Percentiles rank a stretch among this genome's conserved stretches.
These are phyloP conservation scores for Ondatra zibethicus DNA, from an alignment of 2,113 vertebrate genomes.

Conservation along the genomic window DNA sequence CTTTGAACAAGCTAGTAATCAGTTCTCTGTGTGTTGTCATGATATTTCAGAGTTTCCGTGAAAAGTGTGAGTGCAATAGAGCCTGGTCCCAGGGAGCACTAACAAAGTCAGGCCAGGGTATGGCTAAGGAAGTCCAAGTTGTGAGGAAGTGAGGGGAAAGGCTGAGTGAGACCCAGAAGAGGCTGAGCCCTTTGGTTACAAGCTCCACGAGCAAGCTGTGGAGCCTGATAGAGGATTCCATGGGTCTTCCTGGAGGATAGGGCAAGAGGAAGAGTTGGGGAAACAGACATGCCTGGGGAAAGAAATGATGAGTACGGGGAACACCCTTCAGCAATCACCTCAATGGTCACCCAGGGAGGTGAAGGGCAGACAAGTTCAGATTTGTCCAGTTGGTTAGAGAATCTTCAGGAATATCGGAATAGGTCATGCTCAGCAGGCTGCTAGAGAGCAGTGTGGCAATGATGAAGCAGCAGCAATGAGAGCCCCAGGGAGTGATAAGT, in stretches of 20 bases:
- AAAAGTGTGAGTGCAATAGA: background rate
- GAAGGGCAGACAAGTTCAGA: background rate
- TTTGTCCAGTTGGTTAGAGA: background rate
- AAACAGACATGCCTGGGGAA: background rate
- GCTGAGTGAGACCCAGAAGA: background rate
- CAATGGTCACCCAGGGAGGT: background rate
- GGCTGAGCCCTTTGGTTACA: background rate
- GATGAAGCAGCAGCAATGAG: background rate
- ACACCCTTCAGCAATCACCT: background rate
- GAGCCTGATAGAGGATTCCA: background rate
- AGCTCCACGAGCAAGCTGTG: background rate
- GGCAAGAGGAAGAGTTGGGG: background rate
- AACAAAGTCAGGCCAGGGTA: background rate
- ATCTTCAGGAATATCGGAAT: background rate
- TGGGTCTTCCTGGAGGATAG: too few relatives aligned
- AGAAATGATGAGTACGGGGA: background rate
- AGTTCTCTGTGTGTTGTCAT: background rate
- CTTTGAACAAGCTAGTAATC: background rate
- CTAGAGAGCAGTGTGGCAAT: background rate
- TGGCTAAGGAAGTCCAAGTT: background rate
- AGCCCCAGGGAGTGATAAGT: background rate
- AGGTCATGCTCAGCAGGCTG: background rate
- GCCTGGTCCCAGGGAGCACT: background rate
- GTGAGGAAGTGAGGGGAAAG: background rate
- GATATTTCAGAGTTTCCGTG: background rate